Conservation (phyloP, 1,140 invertebrate species). For the Papilio dardanus region DNA sequence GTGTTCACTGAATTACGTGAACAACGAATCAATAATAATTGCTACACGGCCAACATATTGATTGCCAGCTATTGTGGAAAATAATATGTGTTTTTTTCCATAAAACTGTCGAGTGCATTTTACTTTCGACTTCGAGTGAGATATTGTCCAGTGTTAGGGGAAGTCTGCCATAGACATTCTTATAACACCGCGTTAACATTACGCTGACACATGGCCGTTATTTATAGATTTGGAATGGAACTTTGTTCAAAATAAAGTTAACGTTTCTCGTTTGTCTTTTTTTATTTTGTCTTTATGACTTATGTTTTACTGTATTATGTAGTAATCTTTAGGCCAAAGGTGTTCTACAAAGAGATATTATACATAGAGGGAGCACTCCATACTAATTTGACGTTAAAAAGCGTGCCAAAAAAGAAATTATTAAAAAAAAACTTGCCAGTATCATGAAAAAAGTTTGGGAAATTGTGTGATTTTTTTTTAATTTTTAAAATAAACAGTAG, state of each 20-base stretch:
- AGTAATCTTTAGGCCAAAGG: too few species aligned
- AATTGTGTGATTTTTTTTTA: too few species aligned
- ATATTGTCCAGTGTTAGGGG: background rate
- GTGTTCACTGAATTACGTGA: slow-evolving; percentile 30
- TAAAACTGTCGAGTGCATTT: background rate
- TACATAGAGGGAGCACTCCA: too few species aligned
- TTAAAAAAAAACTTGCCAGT: too few species aligned
- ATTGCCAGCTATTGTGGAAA: slow-evolving; percentile 7
- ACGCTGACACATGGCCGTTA: background rate
- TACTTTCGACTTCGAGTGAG: background rate
- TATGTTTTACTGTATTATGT: too few species aligned
- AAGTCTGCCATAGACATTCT: background rate
- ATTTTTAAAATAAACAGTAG: too few species aligned
- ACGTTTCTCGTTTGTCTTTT: background rate
- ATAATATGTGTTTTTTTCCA: slow-evolving; percentile 1
- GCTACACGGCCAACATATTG: slow-evolving; percentile 19
- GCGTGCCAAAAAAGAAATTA: too few species aligned
- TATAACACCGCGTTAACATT: background rate
- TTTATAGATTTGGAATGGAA: background rate
- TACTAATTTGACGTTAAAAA: too few species aligned
- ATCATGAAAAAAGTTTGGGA: too few species aligned
- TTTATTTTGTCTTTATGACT: background rate
- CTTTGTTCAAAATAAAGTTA: background rate
- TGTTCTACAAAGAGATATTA: too few species aligned
- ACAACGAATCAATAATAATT: slow-evolving; percentile 39